phyloP scores from a whole-genome alignment of 2,797 vertebrate genomes.

The Cichlasoma orientale region DNA sequence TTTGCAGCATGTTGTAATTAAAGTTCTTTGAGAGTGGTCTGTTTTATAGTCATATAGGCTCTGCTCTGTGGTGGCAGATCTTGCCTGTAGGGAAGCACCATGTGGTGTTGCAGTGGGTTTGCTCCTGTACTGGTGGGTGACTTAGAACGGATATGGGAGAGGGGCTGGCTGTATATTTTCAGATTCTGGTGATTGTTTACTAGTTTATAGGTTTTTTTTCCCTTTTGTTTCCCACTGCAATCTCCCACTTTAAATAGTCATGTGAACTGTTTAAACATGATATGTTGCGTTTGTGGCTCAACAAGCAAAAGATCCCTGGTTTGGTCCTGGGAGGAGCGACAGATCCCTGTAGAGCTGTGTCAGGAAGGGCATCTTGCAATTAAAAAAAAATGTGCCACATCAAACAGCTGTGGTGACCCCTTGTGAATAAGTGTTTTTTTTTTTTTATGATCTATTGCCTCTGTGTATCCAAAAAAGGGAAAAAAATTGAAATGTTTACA shows the following conservation, averaged over 20 bases:
- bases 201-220: neutral
- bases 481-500: neutral
- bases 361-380: neutral
- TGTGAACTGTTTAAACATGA: neutral
- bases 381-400: neutral
- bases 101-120: slow-evolving; percentile 3
- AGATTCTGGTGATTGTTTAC: neutral
- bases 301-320: neutral
- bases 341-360: neutral
- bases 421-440: neutral
- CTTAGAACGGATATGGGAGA: neutral
- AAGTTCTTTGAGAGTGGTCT: neutral
- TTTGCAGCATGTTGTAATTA: neutral
- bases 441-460: neutral
- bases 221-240: too few relatives aligned
- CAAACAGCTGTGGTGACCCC: neutral
- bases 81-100: neutral
- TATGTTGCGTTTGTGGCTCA: neutral
- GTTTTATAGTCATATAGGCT: neutral
- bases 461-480: neutral
- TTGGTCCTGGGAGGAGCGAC: neutral
- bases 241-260: neutral
- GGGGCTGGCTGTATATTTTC: neutral
- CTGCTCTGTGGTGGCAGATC: neutral
- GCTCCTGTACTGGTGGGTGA: neutral